Base-by-base conservation (phyloP, 2,888 invertebrate genomes). In the Saturnia pavonia region DNA sequence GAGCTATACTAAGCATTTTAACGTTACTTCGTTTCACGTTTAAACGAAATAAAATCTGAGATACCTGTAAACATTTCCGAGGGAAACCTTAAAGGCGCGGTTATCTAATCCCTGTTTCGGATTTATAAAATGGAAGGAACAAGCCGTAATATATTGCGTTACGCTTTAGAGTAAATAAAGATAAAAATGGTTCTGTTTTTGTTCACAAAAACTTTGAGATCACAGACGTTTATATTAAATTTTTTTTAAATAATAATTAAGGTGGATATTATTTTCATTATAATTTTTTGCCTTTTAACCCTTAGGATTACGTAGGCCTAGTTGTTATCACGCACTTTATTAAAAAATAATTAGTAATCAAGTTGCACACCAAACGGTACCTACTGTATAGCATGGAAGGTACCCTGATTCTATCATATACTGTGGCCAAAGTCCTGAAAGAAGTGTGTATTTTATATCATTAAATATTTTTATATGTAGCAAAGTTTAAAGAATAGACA, bases 41-140 rank as follows among this genome's bases (percentile, higher is more conserved):
- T 40, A 65, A 67, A 67, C 54, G 51, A 66, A 67, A 70, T 42
- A 54, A 67, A 70, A 70, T 70, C 66, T 25, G 54, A 67, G 54
- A 67, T 51, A 70, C 65, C 57, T 60, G 40, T 70, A 70, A 70
- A 70, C 42, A 48, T 70, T 70, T 67, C 54, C 9, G 42, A 65
- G 48, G 27, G 67, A 70, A 70, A 70, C 70, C 70, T 54, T 70
- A 70, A 70, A 70, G 57, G 67, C 66, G 51, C 54, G 51, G 67
- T 66, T 67, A 43, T 66, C 54, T 67, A 67, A 65, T 67, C 68
- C 54, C 54, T 70, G 65, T 65, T 69, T 45, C 70, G 70, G 70
- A 70, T 67, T 70, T 70, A 67, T 51, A 25, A 54, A 70, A 67
- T 70, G 54, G 42, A 67, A 70, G 66, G 65, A 70, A 67, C 70